These are phyloP conservation scores for Lota lota DNA, from an alignment of 2,113 vertebrate genomes.

Conservation along the genomic window DNA sequence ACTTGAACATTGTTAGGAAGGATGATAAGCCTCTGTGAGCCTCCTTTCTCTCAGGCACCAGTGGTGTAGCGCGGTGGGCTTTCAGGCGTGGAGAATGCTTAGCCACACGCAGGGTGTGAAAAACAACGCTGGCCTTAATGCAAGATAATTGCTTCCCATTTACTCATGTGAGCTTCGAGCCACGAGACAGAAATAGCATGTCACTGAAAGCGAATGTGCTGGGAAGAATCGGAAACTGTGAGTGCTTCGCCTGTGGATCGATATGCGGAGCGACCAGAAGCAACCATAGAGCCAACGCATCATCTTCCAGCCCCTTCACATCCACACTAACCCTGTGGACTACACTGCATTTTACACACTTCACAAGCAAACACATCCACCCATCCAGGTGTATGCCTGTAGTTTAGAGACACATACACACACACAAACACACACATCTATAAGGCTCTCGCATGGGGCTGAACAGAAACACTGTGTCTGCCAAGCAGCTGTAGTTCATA, in stretches of 20 bases:
- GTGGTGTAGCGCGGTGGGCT: conserved; percentile 51
- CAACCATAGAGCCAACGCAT: conserved; percentile 14
- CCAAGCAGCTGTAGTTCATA: conserved; percentile 47
- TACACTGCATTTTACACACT: neutral
- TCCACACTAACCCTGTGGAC: conserved; percentile 15
- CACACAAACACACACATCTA: conserved; percentile 20
- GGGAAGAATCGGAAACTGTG: conserved; percentile 62
- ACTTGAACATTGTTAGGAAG: conserved; percentile 54
- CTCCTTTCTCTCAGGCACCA: conserved; percentile 50
- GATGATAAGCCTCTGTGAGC: conserved; percentile 55
- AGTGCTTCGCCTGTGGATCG: conserved; percentile 58
- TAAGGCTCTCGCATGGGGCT: neutral
- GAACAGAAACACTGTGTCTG: conserved; percentile 13
- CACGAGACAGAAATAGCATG: conserved; percentile 74
- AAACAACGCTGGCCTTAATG: conserved; percentile 73
- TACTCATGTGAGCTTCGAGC: conserved; percentile 58
- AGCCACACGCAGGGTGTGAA: conserved; percentile 64
- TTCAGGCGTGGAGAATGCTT: conserved; percentile 62
- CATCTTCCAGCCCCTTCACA: conserved; percentile 34
- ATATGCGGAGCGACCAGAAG: conserved; percentile 55
- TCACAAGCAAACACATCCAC: conserved; percentile 27
- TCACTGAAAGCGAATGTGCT: conserved; percentile 57
- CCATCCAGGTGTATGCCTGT: neutral
- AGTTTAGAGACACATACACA: conserved; percentile 9
- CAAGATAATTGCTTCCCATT: conserved; percentile 79